A percentile compares a stretch with the other conserved stretches of the same genome.
Evolutionary conservation across 2,113 vertebrate genomes (phyloP).

Genomic region (Macquaria ambigua): DNA sequence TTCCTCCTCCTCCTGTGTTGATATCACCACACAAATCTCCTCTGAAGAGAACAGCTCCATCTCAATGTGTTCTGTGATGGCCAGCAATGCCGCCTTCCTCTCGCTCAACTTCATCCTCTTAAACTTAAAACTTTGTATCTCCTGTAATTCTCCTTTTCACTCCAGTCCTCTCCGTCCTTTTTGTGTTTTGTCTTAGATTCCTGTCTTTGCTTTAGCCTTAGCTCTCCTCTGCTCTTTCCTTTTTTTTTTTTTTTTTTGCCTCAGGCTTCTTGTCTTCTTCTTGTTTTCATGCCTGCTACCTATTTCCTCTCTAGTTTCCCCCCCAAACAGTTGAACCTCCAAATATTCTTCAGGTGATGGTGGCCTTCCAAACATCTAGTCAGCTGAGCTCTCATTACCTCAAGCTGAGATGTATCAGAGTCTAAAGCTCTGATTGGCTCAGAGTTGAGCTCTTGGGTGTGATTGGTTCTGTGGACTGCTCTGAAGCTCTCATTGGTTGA

Average conservation of each 20-base stretch:
- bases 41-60: slow-evolving; percentile 72
- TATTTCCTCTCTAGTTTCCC: background rate
- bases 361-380: slow-evolving; percentile 28
- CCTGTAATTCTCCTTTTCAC: background rate
- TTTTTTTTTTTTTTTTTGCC: background rate
- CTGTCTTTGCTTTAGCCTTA: background rate
- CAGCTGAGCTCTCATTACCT: slow-evolving; percentile 57
- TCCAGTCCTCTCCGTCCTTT: background rate
- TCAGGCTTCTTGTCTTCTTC: background rate
- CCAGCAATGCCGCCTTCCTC: slow-evolving; percentile 21
- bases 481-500: slow-evolving; percentile 23
- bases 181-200: background rate
- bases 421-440: slow-evolving; percentile 49
- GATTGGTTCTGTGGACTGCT: slow-evolving; percentile 39
- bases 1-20: slow-evolving; percentile 16
- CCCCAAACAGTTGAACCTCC: background rate
- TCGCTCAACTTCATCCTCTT: slow-evolving; percentile 46
- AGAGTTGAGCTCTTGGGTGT: background rate
- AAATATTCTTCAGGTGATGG: background rate
- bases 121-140: background rate
- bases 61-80: slow-evolving; percentile 73
- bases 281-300: background rate
- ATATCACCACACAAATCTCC: slow-evolving; percentile 23
- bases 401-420: slow-evolving; percentile 64
- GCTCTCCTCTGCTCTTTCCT: background rate